Percentiles rank a stretch among this genome's conserved stretches.
These are phyloP conservation scores for Cossypha polioptera DNA, from an alignment of 2,797 vertebrate genomes.

Conservation along the genomic window DNA sequence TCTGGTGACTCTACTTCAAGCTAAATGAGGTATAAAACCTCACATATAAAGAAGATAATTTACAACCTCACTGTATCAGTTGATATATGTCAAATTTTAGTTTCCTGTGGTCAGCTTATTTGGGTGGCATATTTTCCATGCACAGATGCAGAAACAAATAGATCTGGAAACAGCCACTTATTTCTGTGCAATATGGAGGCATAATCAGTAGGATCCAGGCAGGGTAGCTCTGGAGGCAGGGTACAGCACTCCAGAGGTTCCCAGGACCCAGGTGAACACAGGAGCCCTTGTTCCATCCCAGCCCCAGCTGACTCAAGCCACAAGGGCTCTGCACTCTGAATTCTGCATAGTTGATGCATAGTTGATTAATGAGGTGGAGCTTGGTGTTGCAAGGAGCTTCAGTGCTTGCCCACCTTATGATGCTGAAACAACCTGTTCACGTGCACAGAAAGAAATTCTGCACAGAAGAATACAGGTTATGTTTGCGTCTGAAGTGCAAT, in stretches of 20 bases:
- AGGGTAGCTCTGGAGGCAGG: neutral
- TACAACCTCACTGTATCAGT: neutral
- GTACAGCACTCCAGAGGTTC: neutral
- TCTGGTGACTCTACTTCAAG: neutral
- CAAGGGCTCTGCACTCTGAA: neutral
- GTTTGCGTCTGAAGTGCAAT: neutral
- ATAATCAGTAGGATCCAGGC: neutral
- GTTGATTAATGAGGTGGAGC: neutral
- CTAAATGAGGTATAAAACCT: neutral
- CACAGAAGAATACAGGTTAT: neutral
- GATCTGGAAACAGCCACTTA: neutral
- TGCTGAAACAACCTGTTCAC: neutral
- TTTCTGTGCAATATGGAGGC: neutral
- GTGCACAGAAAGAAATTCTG: neutral
- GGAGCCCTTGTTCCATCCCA: neutral
- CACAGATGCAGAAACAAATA: neutral
- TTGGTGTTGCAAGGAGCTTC: neutral
- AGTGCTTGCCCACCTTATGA: neutral
- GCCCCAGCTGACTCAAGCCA: neutral
- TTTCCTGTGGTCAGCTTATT: neutral
- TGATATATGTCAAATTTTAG: neutral
- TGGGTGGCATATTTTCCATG: neutral
- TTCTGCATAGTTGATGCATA: neutral
- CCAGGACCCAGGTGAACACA: neutral
- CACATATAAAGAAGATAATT: neutral